Conservation (phyloP, 1,140 invertebrate genomes). For the Leptopilina boulardi region DNA sequence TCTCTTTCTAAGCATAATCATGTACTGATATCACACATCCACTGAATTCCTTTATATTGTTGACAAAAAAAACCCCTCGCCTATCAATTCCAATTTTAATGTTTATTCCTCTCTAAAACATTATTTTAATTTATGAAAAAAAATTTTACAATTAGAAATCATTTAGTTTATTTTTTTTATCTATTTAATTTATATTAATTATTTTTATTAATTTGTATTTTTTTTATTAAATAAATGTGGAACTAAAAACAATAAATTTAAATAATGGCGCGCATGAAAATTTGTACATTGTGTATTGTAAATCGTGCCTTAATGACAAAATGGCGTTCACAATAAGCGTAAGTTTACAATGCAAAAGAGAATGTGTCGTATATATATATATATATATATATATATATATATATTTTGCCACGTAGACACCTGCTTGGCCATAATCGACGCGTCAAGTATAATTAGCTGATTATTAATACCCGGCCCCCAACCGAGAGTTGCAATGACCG, state of each 20-base stretch:
- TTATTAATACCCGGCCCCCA: conserved; percentile 51
- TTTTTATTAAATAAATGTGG: no score
- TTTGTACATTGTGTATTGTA: neutral
- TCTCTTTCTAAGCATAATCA: conserved; percentile 52
- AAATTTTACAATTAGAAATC: no score
- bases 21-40: neutral
- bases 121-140: no score
- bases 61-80: neutral
- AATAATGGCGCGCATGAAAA: neutral
- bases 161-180: no score
- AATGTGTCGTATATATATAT: conserved; percentile 48
- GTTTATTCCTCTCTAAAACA: neutral
- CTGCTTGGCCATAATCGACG: conserved; percentile 61
- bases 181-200: no score
- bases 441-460: conserved; percentile 61
- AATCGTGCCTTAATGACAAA: neutral
- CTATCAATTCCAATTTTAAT: neutral
- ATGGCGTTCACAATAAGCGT: conserved; percentile 34
- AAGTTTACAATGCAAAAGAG: conserved; percentile 52
- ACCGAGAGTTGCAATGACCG: conserved; percentile 35
- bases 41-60: conserved; percentile 5
- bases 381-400: no score
- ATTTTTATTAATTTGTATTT: no score
- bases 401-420: conserved; percentile 53
- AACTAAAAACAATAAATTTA: no score